Base-by-base conservation (phyloP, 2,888 invertebrate genomes). In the Pardosa pseudoannulata region DNA sequence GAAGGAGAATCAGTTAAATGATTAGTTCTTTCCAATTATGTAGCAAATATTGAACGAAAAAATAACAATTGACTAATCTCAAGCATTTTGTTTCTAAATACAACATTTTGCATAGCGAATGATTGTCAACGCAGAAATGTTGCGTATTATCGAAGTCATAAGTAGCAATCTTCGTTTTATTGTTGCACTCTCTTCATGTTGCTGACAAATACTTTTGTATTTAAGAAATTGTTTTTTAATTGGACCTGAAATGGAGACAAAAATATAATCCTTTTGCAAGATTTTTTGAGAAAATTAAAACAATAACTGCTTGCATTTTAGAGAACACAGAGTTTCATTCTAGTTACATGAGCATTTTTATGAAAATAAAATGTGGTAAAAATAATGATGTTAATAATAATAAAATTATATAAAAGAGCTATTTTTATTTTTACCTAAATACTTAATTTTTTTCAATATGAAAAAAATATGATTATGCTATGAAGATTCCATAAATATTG, bases 1-100 rank as follows among this genome's bases (percentile, higher is more conserved):
- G 73, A 73, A 46, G 70, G 67, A 67, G 80, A 73, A 79, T 79
- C 56, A 73, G 80, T 73, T 73, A 73, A 80, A 73, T 67, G 80
- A 72, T 80, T 79, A 72, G 73, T 41, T 73, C 67, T 28, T 29
- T 56, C 67, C 73, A 80, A 73, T 72, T 80, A 80, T 73, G 73
- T 41, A 73, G 50, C 41, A 72, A 79, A 41, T 72, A 65, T 41
- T 29, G 16, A n/a, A n/a, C 9, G 16, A n/a, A 46, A 46, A 31
- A 23, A 19, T 31, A 56, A 50, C 16, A 23, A 78, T 27, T 19
- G 19, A n/a, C 28, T 28, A 19, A 46, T 19, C 39, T 39, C 11
- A 11, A 32, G 72, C 32, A 64, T 65, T 75, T 75, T 70, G 82
- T 82, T 82, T 82, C 62, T 71, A 62, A 76, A 46, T 64, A 31